Evolutionary conservation across 2,113 vertebrate species (phyloP).

Genomic region (Callospermophilus lateralis): DNA sequence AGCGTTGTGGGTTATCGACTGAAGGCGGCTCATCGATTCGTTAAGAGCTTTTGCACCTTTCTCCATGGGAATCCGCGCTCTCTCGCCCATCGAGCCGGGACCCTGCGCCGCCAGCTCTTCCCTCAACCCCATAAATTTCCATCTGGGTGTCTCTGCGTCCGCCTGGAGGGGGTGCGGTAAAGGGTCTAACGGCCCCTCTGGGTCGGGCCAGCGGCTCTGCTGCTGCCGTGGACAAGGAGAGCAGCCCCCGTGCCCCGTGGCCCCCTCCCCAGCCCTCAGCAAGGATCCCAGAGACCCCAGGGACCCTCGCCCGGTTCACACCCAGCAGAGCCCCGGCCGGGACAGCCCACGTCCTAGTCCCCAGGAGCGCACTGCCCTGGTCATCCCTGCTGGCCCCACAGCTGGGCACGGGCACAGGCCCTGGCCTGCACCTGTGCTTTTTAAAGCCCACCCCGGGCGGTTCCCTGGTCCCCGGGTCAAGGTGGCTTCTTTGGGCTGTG

Average conservation of each 20-base stretch:
- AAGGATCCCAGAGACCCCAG: background rate
- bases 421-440: too few species aligned
- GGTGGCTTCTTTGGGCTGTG: background rate
- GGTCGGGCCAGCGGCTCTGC: background rate
- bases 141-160: background rate
- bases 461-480: background rate
- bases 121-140: conserved; percentile 59
- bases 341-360: background rate
- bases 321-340: background rate
- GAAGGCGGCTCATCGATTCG: conserved; percentile 86
- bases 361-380: background rate
- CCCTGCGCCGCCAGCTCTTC: conserved; percentile 84
- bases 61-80: conserved; percentile 84
- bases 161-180: background rate
- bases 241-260: too few species aligned
- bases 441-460: background rate
- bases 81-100: conserved; percentile 63
- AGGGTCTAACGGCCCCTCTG: background rate
- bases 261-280: too few species aligned
- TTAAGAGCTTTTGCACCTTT: conserved; percentile 89
- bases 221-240: fast-evolving
- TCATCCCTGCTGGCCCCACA: fast-evolving
- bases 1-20: conserved; percentile 88
- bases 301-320: background rate
- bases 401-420: too few species aligned